Evolutionary conservation across 2,797 vertebrate species (phyloP), one percentile per base, ranked within the genome.

Genomic region (Denticeps clupeoides): DNA sequence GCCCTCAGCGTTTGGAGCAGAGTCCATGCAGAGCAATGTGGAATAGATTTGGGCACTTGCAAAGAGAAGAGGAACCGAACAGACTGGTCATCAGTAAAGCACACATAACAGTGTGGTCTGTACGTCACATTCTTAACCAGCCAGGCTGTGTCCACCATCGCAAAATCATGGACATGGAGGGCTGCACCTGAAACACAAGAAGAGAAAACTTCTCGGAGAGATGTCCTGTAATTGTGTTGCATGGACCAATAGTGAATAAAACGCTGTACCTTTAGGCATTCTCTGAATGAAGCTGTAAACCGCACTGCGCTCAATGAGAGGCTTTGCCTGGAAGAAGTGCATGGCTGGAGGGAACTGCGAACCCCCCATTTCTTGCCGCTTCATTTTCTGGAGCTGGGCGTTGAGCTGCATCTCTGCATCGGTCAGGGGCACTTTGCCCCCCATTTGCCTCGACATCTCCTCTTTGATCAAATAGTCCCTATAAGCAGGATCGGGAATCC

Each of bases 271-370:
- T 75, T 83, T 83, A 4, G 82, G 83, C 81, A 83, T 82, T 64
- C 69, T 77, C 46, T 72, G 78, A 43, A 85, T 63, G 35, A 93
- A 59, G 10, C 11, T 49, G 60, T 80, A 81, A 58, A 81, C 53
- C 25, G 72, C 69, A 32, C 75, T 80, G 11, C 28, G 31, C 33
- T 70, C 66, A 47, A 84, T 86, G 12, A 83, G 62, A 2, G 47
- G 6, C 43, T 81, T 86, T 5, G 89, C 91, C 54, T 50, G 74
- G 62, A 96, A 97, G 71, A 97, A 97, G 70, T 96, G 91, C 83
- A 92, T 70, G 55, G 86, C 81, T 1, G 91, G 91, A 12, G 84
- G 89, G 45, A 90, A 90, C 1, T 71, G 50, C 1, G 65, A 66
- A 15, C 51, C 26, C 0, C 0, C 45, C 4, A 82, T 32, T 59